Evolutionary conservation across 2,797 vertebrate species (phyloP).

Genomic region (Acomys russatus): DNA sequence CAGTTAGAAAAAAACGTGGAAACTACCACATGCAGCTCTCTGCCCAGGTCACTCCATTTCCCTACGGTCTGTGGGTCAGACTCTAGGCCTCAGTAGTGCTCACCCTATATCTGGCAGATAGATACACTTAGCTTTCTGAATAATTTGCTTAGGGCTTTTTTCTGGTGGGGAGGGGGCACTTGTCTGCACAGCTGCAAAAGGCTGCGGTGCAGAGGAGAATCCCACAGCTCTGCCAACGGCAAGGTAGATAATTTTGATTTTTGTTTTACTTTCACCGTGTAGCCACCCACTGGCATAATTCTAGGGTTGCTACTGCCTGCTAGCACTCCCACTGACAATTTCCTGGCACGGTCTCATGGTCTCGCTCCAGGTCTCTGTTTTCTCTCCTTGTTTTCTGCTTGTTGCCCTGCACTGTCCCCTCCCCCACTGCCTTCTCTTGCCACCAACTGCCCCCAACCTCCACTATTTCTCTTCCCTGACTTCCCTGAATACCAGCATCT

Average conservation of each 20-base stretch:
- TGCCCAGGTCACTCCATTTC: background rate
- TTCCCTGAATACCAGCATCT: conserved; percentile 39
- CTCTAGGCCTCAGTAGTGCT: background rate
- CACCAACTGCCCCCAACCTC: background rate
- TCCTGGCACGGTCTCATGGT: background rate
- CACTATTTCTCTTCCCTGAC: background rate
- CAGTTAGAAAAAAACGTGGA: background rate
- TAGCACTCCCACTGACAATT: conserved; percentile 46
- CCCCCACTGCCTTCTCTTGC: background rate
- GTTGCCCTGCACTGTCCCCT: background rate
- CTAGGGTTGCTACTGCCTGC: conserved; percentile 64
- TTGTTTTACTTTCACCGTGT: conserved; percentile 66
- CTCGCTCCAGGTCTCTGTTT: background rate
- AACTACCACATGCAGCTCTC: background rate
- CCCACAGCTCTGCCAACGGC: conserved; percentile 73
- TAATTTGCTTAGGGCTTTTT: background rate
- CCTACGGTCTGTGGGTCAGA: background rate
- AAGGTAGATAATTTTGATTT: conserved; percentile 78
- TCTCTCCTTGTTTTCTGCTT: background rate
- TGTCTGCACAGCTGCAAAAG: background rate
- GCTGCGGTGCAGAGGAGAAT: background rate
- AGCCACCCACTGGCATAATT: conserved; percentile 73
- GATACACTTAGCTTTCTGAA: background rate
- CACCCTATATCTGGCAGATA: background rate
- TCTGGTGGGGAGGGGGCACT: background rate